These are phyloP conservation scores for Agrenia bidenticulata DNA, from an alignment of 2,888 invertebrate genomes.

Conservation along the genomic window DNA sequence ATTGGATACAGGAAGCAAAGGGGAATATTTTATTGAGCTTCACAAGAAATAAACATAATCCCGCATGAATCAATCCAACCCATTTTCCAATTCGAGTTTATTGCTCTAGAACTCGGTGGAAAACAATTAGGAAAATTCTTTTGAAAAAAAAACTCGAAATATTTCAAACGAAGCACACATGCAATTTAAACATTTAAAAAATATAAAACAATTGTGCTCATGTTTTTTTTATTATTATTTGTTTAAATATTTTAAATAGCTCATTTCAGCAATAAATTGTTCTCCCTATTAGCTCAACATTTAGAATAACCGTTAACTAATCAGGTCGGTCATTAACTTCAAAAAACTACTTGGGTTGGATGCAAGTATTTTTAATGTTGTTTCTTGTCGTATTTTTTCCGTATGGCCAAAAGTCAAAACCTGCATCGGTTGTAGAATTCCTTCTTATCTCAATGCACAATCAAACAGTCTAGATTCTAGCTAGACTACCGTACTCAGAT, in stretches of 20 bases:
- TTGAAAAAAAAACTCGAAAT: conserved; percentile 1
- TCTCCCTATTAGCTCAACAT: neutral
- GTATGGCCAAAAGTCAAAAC: too few relatives aligned
- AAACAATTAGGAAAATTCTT: too few relatives aligned
- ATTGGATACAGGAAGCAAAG: neutral
- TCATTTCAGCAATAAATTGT: conserved; percentile 11
- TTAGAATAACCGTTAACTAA: conserved; percentile 18
- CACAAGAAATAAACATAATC: neutral
- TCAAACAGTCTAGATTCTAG: too few relatives aligned
- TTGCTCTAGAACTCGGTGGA: neutral
- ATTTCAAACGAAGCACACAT: neutral
- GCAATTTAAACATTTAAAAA: neutral
- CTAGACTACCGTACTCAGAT: too few relatives aligned
- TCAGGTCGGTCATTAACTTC: conserved; percentile 49
- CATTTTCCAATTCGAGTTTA: conserved; percentile 20
- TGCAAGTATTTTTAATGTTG: neutral
- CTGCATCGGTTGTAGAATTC: too few relatives aligned
- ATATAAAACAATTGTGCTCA: too few relatives aligned
- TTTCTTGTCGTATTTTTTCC: neutral
- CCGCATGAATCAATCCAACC: conserved; percentile 1
- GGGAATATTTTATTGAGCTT: neutral
- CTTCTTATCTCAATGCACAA: too few relatives aligned
- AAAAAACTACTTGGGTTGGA: neutral
- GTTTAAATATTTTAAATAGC: conserved; percentile 8
- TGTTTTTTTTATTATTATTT: neutral